Evolutionary conservation across 2,797 vertebrate species (phyloP).

Genomic region (Lacerta agilis): DNA sequence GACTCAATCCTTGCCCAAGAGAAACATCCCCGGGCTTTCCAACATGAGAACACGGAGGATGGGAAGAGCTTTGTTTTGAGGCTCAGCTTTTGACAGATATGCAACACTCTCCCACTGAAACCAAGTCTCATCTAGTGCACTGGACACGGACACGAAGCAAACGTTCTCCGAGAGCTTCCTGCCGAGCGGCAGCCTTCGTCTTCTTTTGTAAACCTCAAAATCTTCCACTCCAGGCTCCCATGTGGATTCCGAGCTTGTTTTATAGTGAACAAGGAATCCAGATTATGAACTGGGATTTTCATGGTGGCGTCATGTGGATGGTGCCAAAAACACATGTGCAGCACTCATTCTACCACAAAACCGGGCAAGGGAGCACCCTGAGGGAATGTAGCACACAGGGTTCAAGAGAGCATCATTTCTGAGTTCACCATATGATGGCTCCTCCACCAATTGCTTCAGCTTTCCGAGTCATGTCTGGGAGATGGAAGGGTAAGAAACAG

Average conservation of each 20-base stretch:
- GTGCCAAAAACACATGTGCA: no score
- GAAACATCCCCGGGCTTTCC: slow-evolving; percentile 11
- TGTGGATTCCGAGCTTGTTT: not conserved
- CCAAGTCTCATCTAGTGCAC: not conserved
- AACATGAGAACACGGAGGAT: not conserved
- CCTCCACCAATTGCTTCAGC: not conserved
- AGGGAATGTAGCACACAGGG: not conserved
- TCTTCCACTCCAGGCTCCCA: not conserved
- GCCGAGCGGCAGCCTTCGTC: not conserved
- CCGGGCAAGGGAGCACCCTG: no score
- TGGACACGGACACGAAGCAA: not conserved
- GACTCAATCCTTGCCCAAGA: slow-evolving; percentile 15
- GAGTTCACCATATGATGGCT: not conserved
- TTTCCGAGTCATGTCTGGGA: not conserved
- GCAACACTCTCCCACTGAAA: not conserved
- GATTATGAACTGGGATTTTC: no score
- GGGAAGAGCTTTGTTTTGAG: slow-evolving; percentile 20
- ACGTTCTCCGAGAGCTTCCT: not conserved
- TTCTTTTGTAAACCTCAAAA: not conserved
- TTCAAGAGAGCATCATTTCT: not conserved
- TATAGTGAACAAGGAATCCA: not conserved
- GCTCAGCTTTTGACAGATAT: slow-evolving; percentile 14
- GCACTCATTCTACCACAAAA: no score
- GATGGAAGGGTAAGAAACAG: not conserved
- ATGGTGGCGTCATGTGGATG: no score